Conservation (phyloP, 2,797 vertebrate species). For the Ptychobarbus kaznakovi region DNA sequence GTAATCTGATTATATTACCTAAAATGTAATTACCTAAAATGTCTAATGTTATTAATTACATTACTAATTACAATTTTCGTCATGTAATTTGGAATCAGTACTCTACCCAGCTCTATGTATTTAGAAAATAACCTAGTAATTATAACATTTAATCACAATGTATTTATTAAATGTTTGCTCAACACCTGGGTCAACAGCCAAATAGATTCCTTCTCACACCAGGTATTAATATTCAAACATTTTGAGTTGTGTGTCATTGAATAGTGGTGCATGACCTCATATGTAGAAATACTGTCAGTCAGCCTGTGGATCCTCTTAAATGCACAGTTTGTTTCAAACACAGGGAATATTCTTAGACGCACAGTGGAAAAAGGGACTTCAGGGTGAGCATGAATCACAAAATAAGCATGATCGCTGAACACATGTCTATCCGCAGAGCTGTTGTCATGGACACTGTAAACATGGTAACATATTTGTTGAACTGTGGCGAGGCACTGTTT, state of each 20-base stretch:
- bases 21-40: too few relatives aligned
- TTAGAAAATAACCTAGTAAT: too few relatives aligned
- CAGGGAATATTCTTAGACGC: slow-evolving; percentile 29
- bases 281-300: slow-evolving; percentile 29
- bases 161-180: background rate
- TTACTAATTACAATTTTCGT: background rate
- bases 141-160: too few relatives aligned
- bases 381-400: slow-evolving; percentile 44
- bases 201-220: background rate
- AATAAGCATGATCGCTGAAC: slow-evolving; percentile 41
- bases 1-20: background rate
- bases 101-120: too few relatives aligned
- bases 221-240: background rate
- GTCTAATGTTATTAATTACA: background rate
- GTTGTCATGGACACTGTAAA: slow-evolving; percentile 59
- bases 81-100: too few relatives aligned
- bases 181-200: background rate
- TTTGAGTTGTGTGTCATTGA: background rate
- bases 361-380: slow-evolving; percentile 52
- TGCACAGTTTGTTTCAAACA: slow-evolving; percentile 10
- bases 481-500: slow-evolving; percentile 52
- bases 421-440: slow-evolving; percentile 52
- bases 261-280: slow-evolving; percentile 7
- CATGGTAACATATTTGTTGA: slow-evolving; percentile 52
- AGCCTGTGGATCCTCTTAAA: slow-evolving; percentile 41